A percentile compares a stretch with the other conserved stretches of the same genome.
phyloP scores from a whole-genome alignment of 2,888 invertebrate species.

The Melanostoma scalare region DNA sequence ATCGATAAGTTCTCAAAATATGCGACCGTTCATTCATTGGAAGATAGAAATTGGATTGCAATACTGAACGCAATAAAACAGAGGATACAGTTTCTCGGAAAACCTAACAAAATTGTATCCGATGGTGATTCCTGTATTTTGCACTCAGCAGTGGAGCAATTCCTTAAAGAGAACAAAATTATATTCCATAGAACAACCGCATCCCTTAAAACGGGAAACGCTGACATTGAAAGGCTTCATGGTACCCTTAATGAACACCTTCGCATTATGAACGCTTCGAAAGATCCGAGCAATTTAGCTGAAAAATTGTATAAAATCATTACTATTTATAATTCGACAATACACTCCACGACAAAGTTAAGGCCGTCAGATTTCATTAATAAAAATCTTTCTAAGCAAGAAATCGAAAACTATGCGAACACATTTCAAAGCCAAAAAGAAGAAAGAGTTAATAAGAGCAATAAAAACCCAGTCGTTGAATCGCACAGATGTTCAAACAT shows the following conservation, averaged over 20 bases:
- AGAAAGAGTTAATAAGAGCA: not conserved
- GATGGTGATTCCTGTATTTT: conserved; percentile 16
- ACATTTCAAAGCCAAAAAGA: not conserved
- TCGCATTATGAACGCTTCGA: not conserved
- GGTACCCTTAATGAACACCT: conserved; percentile 31
- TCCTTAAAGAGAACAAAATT: conserved; percentile 21
- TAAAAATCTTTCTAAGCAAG: not conserved
- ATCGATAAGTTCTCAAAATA: too few species aligned
- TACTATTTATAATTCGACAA: not conserved
- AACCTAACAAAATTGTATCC: not conserved
- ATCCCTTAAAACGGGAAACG: conserved; percentile 26
- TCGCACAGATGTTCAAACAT: not conserved
- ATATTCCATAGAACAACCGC: conserved; percentile 18
- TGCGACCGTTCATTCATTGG: too few species aligned
- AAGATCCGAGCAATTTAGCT: not conserved
- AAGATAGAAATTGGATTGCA: too few species aligned
- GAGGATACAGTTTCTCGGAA: too few species aligned
- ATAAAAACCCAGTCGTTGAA: not conserved
- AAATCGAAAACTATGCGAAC: not conserved
- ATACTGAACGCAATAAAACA: not conserved
- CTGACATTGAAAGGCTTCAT: conserved; percentile 31
- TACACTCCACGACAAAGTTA: too few species aligned
- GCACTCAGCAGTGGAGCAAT: conserved; percentile 18
- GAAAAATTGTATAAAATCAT: not conserved
- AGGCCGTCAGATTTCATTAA: not conserved